These are phyloP conservation scores for Diadema setosum DNA, from an alignment of 35 echinoderm and acorn worm genomes.

Conservation along the genomic window DNA sequence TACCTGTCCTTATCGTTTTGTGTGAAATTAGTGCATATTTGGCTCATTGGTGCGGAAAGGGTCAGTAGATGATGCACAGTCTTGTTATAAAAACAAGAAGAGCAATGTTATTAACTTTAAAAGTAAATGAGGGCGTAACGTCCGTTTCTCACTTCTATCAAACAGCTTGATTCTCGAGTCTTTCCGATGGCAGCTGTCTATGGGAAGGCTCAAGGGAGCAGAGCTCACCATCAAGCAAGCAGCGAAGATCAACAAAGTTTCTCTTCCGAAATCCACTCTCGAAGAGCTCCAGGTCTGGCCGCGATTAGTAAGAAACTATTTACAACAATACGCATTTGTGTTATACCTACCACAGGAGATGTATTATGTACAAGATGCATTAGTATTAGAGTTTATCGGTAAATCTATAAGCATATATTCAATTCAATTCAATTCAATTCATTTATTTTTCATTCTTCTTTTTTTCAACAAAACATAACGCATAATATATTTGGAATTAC, in stretches of 20 bases:
- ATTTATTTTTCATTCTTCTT: neutral
- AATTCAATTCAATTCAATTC: too few relatives aligned
- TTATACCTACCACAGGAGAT: neutral
- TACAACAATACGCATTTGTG: neutral
- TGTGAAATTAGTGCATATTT: neutral
- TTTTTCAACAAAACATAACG: too few relatives aligned
- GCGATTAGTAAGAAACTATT: neutral
- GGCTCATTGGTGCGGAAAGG: neutral
- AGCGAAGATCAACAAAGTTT: slow-evolving; percentile 69
- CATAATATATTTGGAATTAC: too few relatives aligned
- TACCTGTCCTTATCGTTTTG: neutral
- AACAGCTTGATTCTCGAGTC: slow-evolving; percentile 73
- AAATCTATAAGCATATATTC: neutral
- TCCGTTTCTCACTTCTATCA: neutral
- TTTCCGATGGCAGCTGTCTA: slow-evolving; percentile 70
- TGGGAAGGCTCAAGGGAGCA: slow-evolving; percentile 33
- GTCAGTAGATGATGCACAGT: neutral
- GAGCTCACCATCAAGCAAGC: slow-evolving; percentile 48
- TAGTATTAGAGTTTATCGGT: neutral
- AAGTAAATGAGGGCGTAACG: neutral
- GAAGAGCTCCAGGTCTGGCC: neutral
- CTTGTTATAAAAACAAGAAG: neutral
- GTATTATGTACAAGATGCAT: neutral
- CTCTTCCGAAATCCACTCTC: neutral
- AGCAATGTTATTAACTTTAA: neutral